phyloP scores from a whole-genome alignment of 2,888 invertebrate genomes.

The Hymenopus coronatus region DNA sequence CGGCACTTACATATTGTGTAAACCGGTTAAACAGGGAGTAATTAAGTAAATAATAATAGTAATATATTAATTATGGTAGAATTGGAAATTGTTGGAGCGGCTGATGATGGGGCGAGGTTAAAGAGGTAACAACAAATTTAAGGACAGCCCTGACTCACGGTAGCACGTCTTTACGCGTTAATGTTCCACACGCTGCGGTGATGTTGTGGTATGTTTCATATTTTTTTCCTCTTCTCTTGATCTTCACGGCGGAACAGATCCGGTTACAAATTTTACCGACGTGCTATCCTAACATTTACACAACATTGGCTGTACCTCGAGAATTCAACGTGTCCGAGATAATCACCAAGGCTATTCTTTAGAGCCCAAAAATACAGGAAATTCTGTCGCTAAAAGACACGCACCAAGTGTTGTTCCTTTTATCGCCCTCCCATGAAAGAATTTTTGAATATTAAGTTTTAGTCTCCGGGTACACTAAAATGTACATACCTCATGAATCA shows the following conservation, averaged over 20 bases:
- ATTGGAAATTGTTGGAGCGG: background rate
- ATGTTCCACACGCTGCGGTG: background rate
- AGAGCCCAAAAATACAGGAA: too few relatives aligned
- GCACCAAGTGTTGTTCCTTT: too few relatives aligned
- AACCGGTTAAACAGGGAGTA: background rate
- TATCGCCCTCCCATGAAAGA: too few relatives aligned
- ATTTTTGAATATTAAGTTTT: too few relatives aligned
- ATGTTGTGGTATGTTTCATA: background rate
- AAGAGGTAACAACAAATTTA: background rate
- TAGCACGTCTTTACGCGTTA: background rate
- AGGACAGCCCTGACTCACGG: background rate
- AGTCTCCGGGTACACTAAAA: too few relatives aligned
- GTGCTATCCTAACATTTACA: background rate
- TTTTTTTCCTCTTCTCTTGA: background rate
- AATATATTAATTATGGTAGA: background rate
- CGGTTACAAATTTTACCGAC: background rate
- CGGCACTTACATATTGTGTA: background rate
- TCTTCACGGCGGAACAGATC: background rate
- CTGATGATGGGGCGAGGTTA: background rate
- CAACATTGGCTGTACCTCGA: background rate
- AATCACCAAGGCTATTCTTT: background rate
- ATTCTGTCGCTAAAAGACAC: too few relatives aligned
- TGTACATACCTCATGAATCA: too few relatives aligned
- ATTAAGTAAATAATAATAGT: background rate
- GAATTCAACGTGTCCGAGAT: background rate